A percentile compares a stretch with the other conserved stretches of the same genome.
Conservation (phyloP, 2,113 vertebrate species). For the Salvelinus fontinalis region DNA sequence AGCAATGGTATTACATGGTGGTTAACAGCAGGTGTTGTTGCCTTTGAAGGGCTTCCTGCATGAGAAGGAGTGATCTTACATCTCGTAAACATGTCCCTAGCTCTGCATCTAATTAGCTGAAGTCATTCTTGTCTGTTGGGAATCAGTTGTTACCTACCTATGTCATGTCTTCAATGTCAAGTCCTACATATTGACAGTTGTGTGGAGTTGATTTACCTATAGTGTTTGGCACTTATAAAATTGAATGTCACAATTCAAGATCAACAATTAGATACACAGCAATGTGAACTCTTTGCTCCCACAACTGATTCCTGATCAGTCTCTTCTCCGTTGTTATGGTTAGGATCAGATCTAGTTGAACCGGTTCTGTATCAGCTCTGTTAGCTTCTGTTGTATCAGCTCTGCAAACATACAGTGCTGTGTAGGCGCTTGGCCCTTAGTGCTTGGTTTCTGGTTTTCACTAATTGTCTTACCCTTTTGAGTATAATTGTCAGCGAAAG, state of each 20-base stretch:
- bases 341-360: neutral
- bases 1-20: constrained; percentile 28
- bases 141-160: constrained; percentile 63
- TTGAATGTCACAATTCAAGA: constrained; percentile 55
- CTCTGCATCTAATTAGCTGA: constrained; percentile 64
- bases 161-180: constrained; percentile 30
- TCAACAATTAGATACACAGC: neutral
- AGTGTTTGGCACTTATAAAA: constrained; percentile 26
- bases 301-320: no score
- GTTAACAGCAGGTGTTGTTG: constrained; percentile 34
- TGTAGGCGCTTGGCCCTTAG: neutral
- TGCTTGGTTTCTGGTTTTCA: neutral
- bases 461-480: neutral
- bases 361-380: neutral
- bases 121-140: constrained; percentile 55
- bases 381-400: neutral
- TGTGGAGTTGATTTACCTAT: constrained; percentile 52
- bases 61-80: no score
- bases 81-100: constrained; percentile 43
- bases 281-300: no score
- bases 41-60: no score
- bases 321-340: no score
- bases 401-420: neutral
- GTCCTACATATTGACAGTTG: constrained; percentile 34
- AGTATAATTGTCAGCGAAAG: neutral